These are phyloP conservation scores for Rapana venosa DNA, from an alignment of 2,888 invertebrate species.

Conservation along the genomic window DNA sequence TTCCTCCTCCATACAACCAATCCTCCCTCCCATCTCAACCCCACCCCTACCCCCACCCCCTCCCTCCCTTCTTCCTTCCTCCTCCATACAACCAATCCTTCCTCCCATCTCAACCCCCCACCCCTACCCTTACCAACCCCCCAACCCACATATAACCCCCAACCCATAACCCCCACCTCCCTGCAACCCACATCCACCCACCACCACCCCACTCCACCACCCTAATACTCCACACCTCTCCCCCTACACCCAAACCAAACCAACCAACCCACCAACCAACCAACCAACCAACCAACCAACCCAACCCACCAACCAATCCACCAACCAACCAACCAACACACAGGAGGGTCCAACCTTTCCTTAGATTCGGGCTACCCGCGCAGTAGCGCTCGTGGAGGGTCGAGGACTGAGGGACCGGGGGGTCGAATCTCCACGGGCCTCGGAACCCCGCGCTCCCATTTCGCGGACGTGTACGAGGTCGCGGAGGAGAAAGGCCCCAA, in stretches of 20 bases:
- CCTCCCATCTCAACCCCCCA: background rate
- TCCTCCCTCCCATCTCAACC: background rate
- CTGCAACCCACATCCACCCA: background rate
- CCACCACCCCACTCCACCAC: background rate
- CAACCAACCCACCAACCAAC: background rate
- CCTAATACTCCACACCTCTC: background rate
- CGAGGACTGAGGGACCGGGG: background rate
- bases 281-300: background rate
- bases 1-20: background rate
- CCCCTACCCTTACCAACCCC: background rate
- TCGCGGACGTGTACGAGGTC: slow-evolving; percentile 16
- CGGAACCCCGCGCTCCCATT: slow-evolving; percentile 7
- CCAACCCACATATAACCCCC: background rate
- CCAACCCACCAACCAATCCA: background rate
- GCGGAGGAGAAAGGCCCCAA: slow-evolving; percentile 28
- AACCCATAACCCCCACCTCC: background rate
- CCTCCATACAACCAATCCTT: background rate
- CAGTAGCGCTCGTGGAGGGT: background rate
- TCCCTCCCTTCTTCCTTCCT: background rate
- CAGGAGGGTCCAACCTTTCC: slow-evolving; percentile 33
- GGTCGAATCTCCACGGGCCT: background rate
- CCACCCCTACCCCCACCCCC: background rate
- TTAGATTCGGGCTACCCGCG: slow-evolving; percentile 32
- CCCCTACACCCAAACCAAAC: background rate
- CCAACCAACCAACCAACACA: background rate